Conservation (phyloP, 2,113 vertebrate species). For the Hassar affinis region DNA sequence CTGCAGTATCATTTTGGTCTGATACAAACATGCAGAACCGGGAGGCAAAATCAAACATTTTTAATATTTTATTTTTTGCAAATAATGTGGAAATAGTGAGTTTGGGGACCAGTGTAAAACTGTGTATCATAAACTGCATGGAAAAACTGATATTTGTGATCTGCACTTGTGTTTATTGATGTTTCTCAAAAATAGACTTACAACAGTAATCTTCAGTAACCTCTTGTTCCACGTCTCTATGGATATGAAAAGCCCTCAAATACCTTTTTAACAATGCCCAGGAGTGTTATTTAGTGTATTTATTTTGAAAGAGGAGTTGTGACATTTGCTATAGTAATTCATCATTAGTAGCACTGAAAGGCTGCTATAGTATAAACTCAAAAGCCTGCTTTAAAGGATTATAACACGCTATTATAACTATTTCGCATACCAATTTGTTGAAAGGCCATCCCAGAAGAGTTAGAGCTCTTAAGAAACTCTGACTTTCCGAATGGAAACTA, state of each 20-base stretch:
- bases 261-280: slow-evolving; percentile 8
- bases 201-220: neutral
- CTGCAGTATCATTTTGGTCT: neutral
- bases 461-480: neutral
- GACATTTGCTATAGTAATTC: neutral
- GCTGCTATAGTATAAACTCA: neutral
- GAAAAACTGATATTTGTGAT: neutral
- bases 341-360: neutral
- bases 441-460: neutral
- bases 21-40: neutral
- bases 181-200: neutral
- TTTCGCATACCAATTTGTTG: neutral
- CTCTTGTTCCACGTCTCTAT: neutral
- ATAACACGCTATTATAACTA: neutral
- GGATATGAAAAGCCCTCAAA: neutral
- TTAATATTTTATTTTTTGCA: neutral
- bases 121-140: neutral
- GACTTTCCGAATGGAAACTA: slow-evolving; percentile 5
- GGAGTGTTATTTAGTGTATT: neutral
- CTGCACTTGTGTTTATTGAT: neutral
- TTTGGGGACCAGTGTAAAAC: neutral
- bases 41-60: neutral
- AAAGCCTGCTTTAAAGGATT: neutral
- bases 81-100: slow-evolving; percentile 28
- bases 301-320: neutral